These are phyloP conservation scores for Myanophis thanlyinensis DNA, from an alignment of 2,113 vertebrate genomes.

Conservation along the genomic window DNA sequence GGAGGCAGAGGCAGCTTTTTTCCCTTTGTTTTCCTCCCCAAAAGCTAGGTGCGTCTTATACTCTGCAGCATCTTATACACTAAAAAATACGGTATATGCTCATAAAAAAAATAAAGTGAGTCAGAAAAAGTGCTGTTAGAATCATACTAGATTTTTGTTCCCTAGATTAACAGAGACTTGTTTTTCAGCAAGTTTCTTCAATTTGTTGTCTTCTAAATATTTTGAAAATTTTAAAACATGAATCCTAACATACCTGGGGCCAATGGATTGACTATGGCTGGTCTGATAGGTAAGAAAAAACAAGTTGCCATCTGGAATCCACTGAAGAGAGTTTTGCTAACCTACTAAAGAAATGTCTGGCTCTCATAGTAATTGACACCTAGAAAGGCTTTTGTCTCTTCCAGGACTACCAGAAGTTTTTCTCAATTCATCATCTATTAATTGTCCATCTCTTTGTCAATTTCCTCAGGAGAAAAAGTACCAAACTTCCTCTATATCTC, in stretches of 20 bases:
- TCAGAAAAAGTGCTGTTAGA: neutral
- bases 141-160: neutral
- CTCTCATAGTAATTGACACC: neutral
- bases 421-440: neutral
- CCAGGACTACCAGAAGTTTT: neutral
- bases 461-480: neutral
- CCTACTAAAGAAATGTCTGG: neutral
- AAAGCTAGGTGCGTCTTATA: too few species aligned
- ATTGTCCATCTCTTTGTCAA: constrained; percentile 4
- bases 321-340: neutral
- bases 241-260: neutral
- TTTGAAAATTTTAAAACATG: neutral
- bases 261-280: neutral
- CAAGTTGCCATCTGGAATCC: neutral
- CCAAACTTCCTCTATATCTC: neutral
- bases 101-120: neutral
- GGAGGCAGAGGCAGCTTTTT: too few species aligned
- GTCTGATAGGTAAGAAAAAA: neutral
- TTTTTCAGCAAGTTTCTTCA: neutral
- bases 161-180: neutral
- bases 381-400: neutral
- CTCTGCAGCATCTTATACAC: too few species aligned
- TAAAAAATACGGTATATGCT: too few species aligned
- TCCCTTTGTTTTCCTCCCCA: too few species aligned
- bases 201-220: neutral